Evolutionary conservation across 2,888 invertebrate species (phyloP), one percentile per base, ranked within the genome.

Genomic region (Andrena bucephala): DNA sequence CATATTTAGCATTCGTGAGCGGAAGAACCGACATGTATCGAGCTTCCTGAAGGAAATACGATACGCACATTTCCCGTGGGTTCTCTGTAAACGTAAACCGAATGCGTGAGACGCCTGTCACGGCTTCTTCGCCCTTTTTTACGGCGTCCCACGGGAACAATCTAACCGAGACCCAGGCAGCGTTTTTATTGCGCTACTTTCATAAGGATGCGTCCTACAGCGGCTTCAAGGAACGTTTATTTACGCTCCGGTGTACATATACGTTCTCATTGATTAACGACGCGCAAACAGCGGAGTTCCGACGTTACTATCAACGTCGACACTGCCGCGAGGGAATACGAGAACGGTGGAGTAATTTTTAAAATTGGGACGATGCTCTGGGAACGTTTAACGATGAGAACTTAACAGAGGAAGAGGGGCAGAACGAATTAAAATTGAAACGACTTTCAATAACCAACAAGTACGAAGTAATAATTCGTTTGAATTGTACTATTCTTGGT

Each of bases 61-160:
- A 87, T 67, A 81, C 81, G 72, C 77, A 75, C 79, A 85, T 86
- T 87, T 86, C 85, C 86, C 78, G 79, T 68, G 86, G 78, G 81
- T 8, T 62, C 54, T 5, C 71, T 78, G 70, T 81, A 81, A 85
- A 85, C 57, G 57, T 67, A 70, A 82, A 83, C 81, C 73, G 75
- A 87, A 81, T 77, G 83, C 83, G 81, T 59, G 81, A 52, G 31
- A 77, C 70, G 65, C 82, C 71, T 75, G 85, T 85, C 81, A 72
- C 83, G 59, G 75, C 33, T 74, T 75, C 76, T 66, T 77, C 77
- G 57, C 24, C 60, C 27, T 31, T 76, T 81, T 80, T 66, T 66
- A 48, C 77, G 48, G 20, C 70, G 27, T 74, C 80, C 62, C 83
- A 7, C 75, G 68, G 48, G 82, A 33, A 13, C 63, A 48, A 72